phyloP scores from a whole-genome alignment of 2,888 invertebrate genomes.

The Arctia plantaginis region DNA sequence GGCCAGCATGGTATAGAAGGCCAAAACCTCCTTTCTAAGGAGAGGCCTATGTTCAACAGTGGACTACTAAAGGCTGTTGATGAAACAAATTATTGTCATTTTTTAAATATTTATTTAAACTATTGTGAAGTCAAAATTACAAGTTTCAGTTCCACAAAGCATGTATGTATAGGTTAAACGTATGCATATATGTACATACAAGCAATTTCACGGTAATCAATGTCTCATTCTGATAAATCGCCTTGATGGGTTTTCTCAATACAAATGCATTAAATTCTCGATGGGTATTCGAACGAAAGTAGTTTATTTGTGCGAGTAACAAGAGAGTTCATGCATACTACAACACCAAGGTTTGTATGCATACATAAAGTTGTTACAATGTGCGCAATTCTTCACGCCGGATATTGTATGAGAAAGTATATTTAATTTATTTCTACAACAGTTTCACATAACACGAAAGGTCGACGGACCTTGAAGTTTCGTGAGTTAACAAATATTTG shows the following conservation, averaged over 20 bases:
- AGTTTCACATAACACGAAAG: conserved; percentile 51
- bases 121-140: not conserved
- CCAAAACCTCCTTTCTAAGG: too few relatives aligned
- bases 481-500: conserved; percentile 67
- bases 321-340: conserved; percentile 19
- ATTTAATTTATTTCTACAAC: conserved; percentile 25
- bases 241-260: conserved; percentile 51
- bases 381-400: conserved; percentile 24
- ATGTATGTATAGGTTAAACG: not conserved
- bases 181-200: not conserved
- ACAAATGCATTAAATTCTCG: conserved; percentile 34
- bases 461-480: conserved; percentile 65
- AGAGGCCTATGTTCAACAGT: too few relatives aligned
- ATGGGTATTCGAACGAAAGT: conserved; percentile 57
- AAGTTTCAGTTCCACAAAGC: not conserved
- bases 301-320: conserved; percentile 52
- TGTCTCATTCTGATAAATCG: conserved; percentile 51
- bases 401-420: conserved; percentile 23
- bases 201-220: conserved; percentile 4
- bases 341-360: conserved; percentile 29
- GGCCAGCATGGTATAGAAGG: too few relatives aligned
- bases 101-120: too few relatives aligned
- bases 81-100: too few relatives aligned
- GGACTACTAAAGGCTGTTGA: too few relatives aligned
- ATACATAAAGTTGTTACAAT: conserved; percentile 25